These are phyloP conservation scores for Lordiphosa mommai DNA, from an alignment of 1,140 invertebrate species.

Conservation along the genomic window DNA sequence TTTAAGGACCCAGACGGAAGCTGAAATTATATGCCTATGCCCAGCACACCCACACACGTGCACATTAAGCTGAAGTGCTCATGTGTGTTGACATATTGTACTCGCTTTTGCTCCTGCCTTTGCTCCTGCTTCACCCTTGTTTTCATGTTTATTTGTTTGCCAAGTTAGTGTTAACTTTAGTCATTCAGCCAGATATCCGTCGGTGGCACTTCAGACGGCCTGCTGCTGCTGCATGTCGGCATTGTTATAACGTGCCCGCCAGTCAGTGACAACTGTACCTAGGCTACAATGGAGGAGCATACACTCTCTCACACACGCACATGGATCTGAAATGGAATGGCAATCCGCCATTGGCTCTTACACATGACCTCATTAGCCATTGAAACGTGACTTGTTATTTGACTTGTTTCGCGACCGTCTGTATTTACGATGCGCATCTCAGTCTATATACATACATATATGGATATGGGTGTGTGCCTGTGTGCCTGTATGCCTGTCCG, in stretches of 20 bases:
- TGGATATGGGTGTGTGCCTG: neutral
- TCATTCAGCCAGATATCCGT: slow-evolving; percentile 75
- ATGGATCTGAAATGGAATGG: slow-evolving; percentile 12
- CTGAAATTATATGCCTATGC: slow-evolving; percentile 74
- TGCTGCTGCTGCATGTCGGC: slow-evolving; percentile 47
- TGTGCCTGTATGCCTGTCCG: slow-evolving; percentile 26
- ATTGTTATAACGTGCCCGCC: slow-evolving; percentile 71
- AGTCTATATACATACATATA: neutral
- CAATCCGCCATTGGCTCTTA: slow-evolving; percentile 63
- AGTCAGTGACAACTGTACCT: slow-evolving; percentile 62
- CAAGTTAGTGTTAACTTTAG: slow-evolving; percentile 77
- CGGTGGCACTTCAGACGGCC: slow-evolving; percentile 62
- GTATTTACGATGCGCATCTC: slow-evolving; percentile 32
- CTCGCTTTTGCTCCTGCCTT: slow-evolving; percentile 12
- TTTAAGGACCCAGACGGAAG: slow-evolving; percentile 65
- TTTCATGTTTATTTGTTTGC: slow-evolving; percentile 77
- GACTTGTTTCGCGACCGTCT: slow-evolving; percentile 68
- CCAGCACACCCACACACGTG: slow-evolving; percentile 12
- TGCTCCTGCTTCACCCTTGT: slow-evolving; percentile 16
- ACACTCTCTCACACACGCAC: slow-evolving; percentile 8
- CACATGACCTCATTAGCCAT: slow-evolving; percentile 78
- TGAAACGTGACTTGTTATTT: slow-evolving; percentile 77
- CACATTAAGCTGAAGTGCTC: slow-evolving; percentile 34
- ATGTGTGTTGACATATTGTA: slow-evolving; percentile 68
- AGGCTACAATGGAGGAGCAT: slow-evolving; percentile 49